phyloP scores from a whole-genome alignment of 2,888 invertebrate species.

The Drosophila peninsularis region DNA sequence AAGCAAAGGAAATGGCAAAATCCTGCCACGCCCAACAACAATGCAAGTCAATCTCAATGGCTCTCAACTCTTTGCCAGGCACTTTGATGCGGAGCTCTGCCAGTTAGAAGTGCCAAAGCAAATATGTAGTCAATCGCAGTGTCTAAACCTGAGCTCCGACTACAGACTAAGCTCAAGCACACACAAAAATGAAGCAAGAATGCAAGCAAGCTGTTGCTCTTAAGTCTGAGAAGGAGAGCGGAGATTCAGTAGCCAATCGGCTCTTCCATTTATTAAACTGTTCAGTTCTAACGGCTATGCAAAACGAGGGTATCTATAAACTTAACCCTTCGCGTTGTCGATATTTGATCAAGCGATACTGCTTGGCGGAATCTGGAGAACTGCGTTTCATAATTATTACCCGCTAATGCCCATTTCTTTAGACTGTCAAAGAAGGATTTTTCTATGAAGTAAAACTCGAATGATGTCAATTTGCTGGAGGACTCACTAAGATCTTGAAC shows the following conservation, averaged over 20 bases:
- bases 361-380: rapidly evolving
- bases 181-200: no score
- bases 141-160: slow-evolving; percentile 2
- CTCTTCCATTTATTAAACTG: background rate
- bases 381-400: background rate
- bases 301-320: background rate
- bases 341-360: background rate
- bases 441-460: background rate
- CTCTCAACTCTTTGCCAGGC: slow-evolving; percentile 40
- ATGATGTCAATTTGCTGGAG: no score
- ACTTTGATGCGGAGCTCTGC: slow-evolving; percentile 27
- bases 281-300: background rate
- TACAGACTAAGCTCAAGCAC: slow-evolving; percentile 1
- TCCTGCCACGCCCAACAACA: slow-evolving; percentile 30
- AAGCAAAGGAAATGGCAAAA: slow-evolving; percentile 30
- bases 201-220: background rate
- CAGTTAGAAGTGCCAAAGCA: slow-evolving; percentile 48
- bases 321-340: background rate
- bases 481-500: rapidly evolving
- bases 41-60: slow-evolving; percentile 28
- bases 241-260: background rate
- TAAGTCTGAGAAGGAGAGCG: background rate
- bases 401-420: background rate
- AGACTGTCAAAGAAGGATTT: no score
- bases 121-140: slow-evolving; percentile 46